A percentile compares a stretch with the other conserved stretches of the same genome.
These are phyloP conservation scores for Drosophila pseudoananassae DNA, from an alignment of 1,140 invertebrate genomes.

Conservation along the genomic window DNA sequence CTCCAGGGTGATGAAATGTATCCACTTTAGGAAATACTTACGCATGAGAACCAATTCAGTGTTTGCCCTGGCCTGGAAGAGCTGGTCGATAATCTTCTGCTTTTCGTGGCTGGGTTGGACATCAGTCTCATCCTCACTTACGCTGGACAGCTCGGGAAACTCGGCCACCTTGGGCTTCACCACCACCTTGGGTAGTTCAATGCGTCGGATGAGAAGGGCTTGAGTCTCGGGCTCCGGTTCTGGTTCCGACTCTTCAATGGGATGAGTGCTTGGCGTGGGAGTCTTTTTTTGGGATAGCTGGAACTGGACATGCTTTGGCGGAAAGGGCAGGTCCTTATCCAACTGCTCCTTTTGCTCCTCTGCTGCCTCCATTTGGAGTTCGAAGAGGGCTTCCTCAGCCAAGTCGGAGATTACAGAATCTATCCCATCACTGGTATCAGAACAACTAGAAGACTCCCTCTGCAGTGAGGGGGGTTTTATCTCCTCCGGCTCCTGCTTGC, in stretches of 20 bases:
- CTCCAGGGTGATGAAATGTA: constrained; percentile 77
- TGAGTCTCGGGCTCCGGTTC: constrained; percentile 13
- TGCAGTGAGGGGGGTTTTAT: constrained; percentile 15
- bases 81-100: constrained; percentile 70
- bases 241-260: constrained; percentile 10
- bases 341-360: constrained; percentile 52
- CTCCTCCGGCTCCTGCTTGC: not conserved
- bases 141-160: constrained; percentile 3
- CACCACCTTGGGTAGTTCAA: constrained; percentile 64
- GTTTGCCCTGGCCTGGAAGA: constrained; percentile 59
- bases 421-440: constrained; percentile 79
- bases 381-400: constrained; percentile 72
- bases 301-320: constrained; percentile 58
- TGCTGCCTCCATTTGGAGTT: constrained; percentile 73
- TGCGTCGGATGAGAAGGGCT: constrained; percentile 58
- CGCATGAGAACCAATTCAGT: constrained; percentile 57
- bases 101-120: constrained; percentile 45
- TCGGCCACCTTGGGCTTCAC: constrained; percentile 40
- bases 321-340: constrained; percentile 16
- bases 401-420: constrained; percentile 81
- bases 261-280: not conserved
- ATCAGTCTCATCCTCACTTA: constrained; percentile 32
- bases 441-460: constrained; percentile 66
- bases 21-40: constrained; percentile 83
- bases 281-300: constrained; percentile 49